Conservation (phyloP, 1,140 invertebrate genomes). For the Drosophila insularis region DNA sequence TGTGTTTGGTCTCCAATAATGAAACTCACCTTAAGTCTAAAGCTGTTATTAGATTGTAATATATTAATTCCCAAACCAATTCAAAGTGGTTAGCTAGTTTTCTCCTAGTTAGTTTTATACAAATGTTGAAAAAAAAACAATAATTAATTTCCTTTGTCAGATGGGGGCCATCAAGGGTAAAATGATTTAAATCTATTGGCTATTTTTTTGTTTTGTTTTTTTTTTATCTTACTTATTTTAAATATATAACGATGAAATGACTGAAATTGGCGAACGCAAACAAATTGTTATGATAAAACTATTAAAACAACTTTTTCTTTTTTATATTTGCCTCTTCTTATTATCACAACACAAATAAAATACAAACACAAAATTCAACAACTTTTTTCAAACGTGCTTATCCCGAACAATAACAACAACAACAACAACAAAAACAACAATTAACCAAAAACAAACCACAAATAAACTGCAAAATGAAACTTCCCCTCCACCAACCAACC, state of each 20-base stretch:
- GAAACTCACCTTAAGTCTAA: too few relatives aligned
- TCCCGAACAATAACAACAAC: constrained; percentile 41
- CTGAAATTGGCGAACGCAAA: constrained; percentile 43
- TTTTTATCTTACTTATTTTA: constrained; percentile 36
- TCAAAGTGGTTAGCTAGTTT: too few relatives aligned
- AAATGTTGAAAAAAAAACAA: too few relatives aligned
- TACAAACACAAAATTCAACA: constrained; percentile 60
- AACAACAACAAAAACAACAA: constrained; percentile 42
- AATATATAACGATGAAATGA: neutral
- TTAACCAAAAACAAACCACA: constrained; percentile 63
- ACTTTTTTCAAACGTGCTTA: constrained; percentile 76
- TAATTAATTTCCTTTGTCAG: neutral
- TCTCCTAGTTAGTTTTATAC: too few relatives aligned
- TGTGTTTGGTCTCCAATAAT: too few relatives aligned
- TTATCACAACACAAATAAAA: constrained; percentile 51
- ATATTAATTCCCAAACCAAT: too few relatives aligned
- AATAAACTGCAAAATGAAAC: constrained; percentile 51
- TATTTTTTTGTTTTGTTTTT: constrained; percentile 22
- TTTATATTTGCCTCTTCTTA: constrained; percentile 77
- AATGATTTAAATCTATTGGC: constrained; percentile 18
- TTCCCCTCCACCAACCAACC: constrained; percentile 35
- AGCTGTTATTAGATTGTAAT: too few relatives aligned
- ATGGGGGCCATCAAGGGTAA: neutral
- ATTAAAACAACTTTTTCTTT: constrained; percentile 80
- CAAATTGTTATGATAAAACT: constrained; percentile 79